Base-by-base conservation (phyloP, 92 coral and sea anemone species). In the Muricea muricata region DNA sequence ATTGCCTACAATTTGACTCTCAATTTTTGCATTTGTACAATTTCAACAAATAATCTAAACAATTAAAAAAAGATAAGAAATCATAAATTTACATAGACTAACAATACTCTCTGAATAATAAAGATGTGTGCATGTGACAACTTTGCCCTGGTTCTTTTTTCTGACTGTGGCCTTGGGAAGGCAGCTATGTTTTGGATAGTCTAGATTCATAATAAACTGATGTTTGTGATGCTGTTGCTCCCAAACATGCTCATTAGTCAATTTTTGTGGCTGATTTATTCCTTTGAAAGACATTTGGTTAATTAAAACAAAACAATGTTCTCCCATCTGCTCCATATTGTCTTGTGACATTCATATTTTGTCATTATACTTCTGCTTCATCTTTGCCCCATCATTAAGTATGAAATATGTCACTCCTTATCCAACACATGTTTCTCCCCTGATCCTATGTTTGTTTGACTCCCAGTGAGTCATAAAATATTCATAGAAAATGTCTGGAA, bases 241-340 rank as follows among this genome's bases (percentile, higher is more conserved):
- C 71, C 41, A 65, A 65, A 29, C 31, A 5, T 61, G 33, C 15
- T 25, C 70, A 61, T 61, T 25, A n/a, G 15, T 25, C 37, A 11
- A 25, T 31, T 39, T 65, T 33, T 65, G 71, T 65, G 35, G 41
- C 18, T 65, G 1, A n/a, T 65, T 61, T 0, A 7, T 9, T 21
- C 71, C 11, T 0, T 29, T 46, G 52, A 41, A 71, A 42, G 25
- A 42, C 52, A 32, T 68, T 68, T 68, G 41, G 13, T 68, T 68
- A 68, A 68, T 68, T 68, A 68, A 50, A 71, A 23, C 47, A 39
- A 71, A 71, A 71, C 20, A 33, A 32, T 68, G 42, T 20, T 23
- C 78, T n/a, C 46, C 75, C 56, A 41, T 68, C 78, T 71, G 78
- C 60, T 52, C 23, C 14, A 1, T 71, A 71, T 71, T 71, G 78